Evolutionary conservation across 2,113 vertebrate species (phyloP).

Genomic region (Porphyrio hochstetteri): DNA sequence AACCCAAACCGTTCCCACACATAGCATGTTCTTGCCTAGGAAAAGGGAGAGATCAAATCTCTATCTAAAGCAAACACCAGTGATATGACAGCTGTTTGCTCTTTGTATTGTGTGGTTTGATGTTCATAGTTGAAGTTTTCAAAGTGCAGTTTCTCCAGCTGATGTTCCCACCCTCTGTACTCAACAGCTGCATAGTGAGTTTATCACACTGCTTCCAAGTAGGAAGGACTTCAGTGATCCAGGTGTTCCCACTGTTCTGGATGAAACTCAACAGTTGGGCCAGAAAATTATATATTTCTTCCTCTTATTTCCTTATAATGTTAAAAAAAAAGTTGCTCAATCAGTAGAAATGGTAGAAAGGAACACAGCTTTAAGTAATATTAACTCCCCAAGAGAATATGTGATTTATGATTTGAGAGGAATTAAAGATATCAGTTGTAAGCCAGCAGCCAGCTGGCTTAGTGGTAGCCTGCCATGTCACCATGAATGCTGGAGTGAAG

Average conservation of each 20-base stretch:
- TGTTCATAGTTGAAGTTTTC: not conserved
- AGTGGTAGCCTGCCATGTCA: not conserved
- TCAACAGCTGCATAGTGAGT: not conserved
- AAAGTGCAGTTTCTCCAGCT: not conserved
- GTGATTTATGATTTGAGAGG: not conserved
- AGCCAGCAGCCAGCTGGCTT: not conserved
- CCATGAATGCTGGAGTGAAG: not conserved
- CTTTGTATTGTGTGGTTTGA: not conserved
- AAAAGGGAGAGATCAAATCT: not conserved
- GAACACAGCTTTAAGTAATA: not conserved
- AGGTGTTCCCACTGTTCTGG: not conserved
- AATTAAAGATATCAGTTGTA: not conserved
- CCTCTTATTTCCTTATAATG: not conserved
- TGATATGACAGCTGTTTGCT: not conserved
- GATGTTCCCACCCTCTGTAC: not conserved
- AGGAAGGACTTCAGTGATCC: not conserved
- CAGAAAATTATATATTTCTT: not conserved
- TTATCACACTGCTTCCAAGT: not conserved
- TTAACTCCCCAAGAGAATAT: not conserved
- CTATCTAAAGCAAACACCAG: not conserved
- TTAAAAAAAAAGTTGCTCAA: not conserved
- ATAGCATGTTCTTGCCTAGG: not conserved
- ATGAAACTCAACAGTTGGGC: not conserved
- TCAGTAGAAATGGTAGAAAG: not conserved
- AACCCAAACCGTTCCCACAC: not conserved